Percentiles rank a stretch among this genome's conserved stretches.
phyloP scores from a whole-genome alignment of 2,888 invertebrate species.

The Acholoe squamosa region DNA sequence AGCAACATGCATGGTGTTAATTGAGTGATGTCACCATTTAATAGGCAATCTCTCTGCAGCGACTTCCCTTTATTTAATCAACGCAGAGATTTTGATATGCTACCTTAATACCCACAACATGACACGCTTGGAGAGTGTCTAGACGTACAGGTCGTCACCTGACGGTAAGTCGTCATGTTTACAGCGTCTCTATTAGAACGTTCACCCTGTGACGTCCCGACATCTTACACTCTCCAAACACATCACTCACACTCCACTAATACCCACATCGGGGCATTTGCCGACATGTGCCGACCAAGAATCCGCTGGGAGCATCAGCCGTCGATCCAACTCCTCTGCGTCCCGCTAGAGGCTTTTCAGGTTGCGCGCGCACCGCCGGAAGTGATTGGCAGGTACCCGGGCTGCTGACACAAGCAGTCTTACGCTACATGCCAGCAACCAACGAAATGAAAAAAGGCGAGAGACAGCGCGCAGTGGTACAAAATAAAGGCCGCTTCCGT shows the following conservation, averaged over 20 bases:
- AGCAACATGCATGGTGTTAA: too few relatives aligned
- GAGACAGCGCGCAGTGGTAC: background rate
- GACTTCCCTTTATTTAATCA: background rate
- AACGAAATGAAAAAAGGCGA: background rate
- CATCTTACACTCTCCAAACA: conserved; percentile 11
- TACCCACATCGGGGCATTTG: background rate
- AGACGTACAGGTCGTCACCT: background rate
- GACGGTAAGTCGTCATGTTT: conserved; percentile 19
- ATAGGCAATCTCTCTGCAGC: too few relatives aligned
- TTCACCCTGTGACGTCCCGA: background rate
- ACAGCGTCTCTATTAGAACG: conserved; percentile 21
- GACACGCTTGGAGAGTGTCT: background rate
- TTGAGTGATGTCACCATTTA: too few relatives aligned
- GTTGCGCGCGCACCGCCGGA: conserved; percentile 7
- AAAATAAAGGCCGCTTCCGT: background rate
- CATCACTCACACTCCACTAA: background rate
- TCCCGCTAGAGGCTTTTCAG: background rate
- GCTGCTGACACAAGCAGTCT: conserved; percentile 27
- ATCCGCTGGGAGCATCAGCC: background rate
- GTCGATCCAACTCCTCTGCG: background rate
- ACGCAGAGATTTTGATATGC: background rate
- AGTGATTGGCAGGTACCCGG: conserved; percentile 10
- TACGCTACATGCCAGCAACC: background rate
- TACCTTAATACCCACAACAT: background rate
- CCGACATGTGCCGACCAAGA: background rate